Evolutionary conservation across 2,888 invertebrate genomes (phyloP).

Genomic region (Calameuta idolon): DNA sequence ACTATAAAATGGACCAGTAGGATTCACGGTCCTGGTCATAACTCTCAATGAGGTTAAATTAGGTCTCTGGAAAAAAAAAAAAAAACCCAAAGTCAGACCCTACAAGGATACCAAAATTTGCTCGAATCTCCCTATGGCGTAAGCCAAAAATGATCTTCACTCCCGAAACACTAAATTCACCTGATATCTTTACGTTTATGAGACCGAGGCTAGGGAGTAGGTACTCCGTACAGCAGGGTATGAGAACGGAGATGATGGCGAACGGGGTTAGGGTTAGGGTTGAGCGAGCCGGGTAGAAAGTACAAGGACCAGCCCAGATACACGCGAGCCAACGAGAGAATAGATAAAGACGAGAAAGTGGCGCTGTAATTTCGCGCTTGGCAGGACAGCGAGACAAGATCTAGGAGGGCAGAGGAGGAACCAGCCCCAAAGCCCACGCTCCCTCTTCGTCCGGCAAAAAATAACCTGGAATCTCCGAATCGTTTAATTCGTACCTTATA

Average conservation of each 20-base stretch:
- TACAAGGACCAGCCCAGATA: background rate
- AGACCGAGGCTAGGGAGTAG: background rate
- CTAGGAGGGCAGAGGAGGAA: background rate
- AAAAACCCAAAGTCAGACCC: background rate
- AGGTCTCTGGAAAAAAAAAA: background rate
- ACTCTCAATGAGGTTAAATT: background rate
- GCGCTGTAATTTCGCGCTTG: slow-evolving; percentile 44
- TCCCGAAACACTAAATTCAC: background rate
- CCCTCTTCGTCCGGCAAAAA: background rate
- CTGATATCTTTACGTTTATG: background rate
- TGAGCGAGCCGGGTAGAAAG: background rate
- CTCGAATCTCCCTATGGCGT: background rate
- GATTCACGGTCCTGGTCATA: background rate
- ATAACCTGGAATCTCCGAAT: slow-evolving; percentile 12
- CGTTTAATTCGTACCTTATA: slow-evolving; percentile 33
- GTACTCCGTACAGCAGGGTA: background rate
- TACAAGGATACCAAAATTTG: background rate
- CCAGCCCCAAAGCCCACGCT: background rate
- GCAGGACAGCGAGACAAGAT: slow-evolving; percentile 32
- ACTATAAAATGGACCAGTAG: background rate
- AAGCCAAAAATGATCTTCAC: background rate
- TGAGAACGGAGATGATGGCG: background rate
- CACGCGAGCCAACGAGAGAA: background rate
- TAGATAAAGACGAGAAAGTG: slow-evolving; percentile 20
- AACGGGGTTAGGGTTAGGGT: background rate